Evolutionary conservation across 2,113 vertebrate genomes (phyloP), one percentile per base, ranked within the genome.

Genomic region (Neodontobutis hainanensis): DNA sequence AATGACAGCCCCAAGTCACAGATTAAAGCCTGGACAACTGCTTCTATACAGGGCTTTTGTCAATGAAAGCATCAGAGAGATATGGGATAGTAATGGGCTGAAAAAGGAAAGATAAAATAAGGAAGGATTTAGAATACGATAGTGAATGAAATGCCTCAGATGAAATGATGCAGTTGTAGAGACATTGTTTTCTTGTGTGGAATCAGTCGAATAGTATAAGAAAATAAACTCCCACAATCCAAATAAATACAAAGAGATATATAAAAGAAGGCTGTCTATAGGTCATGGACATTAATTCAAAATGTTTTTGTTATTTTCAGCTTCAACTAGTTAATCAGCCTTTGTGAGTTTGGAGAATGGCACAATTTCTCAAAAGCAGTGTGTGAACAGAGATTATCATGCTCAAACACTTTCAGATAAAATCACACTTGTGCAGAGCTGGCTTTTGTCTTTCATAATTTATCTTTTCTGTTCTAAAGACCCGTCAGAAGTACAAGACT

Each of bases 1-100:
- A 84, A 83, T 86, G 87, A 86, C 83, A 76, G 82, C 68, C 74
- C 58, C 58, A 53, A 85, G 78, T 85, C 75, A 82, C 63, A 80
- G 75, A 87, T 88, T 83, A 85, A 77, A 85, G 73, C 52, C 55
- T 2, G 34, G 75, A 81, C 81, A 82, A 81, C 70, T 67, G 68
- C 74, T 86, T 84, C 77, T 78, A 73, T 82, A 78, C 74, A 81
- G 66, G 73, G 68, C 51, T 80, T 73, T 78, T 68, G 62, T 79
- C 64, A 73, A 67, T 62, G 57, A 62, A 61, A 42, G 61, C 35
- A 68, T 50, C 15, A 67, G 43, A 60, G 14, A 48, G 49, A 34
- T 38, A 11, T 19, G 34, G 10, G 60, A 0, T 0, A 34, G 36
- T n/a, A 38, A 65, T n/a, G 12, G 51, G 40, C 32, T 56, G 27